A percentile compares a stretch with the other conserved stretches of the same genome.
Evolutionary conservation across 1,140 invertebrate species (phyloP).

Genomic region (Drosophila nigromelanica): DNA sequence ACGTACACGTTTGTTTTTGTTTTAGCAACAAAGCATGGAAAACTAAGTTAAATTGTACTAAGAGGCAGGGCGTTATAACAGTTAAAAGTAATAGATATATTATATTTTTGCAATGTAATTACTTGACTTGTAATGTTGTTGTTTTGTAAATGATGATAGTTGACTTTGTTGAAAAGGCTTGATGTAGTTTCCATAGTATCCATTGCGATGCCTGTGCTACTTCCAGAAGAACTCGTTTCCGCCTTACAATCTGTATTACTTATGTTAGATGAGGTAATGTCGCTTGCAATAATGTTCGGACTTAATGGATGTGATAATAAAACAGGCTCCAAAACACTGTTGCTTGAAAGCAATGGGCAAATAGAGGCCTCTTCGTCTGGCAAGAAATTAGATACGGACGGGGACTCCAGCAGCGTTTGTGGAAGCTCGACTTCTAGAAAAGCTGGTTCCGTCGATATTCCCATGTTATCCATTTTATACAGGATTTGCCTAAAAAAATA

Average conservation of each 20-base stretch:
- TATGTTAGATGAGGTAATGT: slow-evolving; percentile 72
- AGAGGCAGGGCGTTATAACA: no score
- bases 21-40: no score
- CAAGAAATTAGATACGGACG: slow-evolving; percentile 81
- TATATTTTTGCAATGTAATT: slow-evolving; percentile 6
- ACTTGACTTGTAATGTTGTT: slow-evolving; percentile 80
- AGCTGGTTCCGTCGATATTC: slow-evolving; percentile 67
- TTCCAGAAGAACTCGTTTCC: slow-evolving; percentile 75
- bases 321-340: slow-evolving; percentile 83
- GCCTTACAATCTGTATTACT: slow-evolving; percentile 60
- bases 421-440: slow-evolving; percentile 72
- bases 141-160: slow-evolving; percentile 84
- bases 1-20: no score
- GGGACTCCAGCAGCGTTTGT: slow-evolving; percentile 62
- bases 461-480: slow-evolving; percentile 51
- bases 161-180: slow-evolving; percentile 84
- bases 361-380: slow-evolving; percentile 85
- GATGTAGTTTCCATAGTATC: slow-evolving; percentile 83
- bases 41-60: no score
- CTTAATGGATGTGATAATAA: slow-evolving; percentile 85
- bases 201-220: slow-evolving; percentile 84
- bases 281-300: slow-evolving; percentile 65
- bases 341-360: slow-evolving; percentile 84
- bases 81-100: neutral
- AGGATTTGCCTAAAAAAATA: neutral